Base-by-base conservation (phyloP, 2,888 invertebrate species). In the Trissolcus brochymenae region DNA sequence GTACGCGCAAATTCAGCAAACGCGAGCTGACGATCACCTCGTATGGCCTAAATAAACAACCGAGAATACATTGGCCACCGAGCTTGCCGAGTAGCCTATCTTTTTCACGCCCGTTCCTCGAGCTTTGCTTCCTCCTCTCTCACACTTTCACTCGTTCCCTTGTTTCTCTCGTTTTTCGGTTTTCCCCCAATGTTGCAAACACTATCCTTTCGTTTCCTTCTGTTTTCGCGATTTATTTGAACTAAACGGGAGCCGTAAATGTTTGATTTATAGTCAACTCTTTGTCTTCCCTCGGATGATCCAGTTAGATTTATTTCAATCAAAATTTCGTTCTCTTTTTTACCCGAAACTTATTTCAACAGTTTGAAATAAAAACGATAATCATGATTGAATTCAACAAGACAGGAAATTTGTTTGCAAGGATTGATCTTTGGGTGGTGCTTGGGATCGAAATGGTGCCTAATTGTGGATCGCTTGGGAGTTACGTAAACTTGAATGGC, bases 41-140 rank as follows among this genome's bases (percentile, higher is more conserved):
- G 85, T 82, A 82, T 88, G 88, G 87, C 89, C 89, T 88, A 88
- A 88, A 89, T 89, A 89, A 89, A 89, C 88, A 89, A 88, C 88
- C 88, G 86, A 88, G 89, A 89, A 89, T 89, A 89, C 88, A 89
- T 87, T 86, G 88, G 88, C 88, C 87, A 83, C 82, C 81, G 81
- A 82, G 84, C 83, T 82, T 70, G 80, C 49, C 6, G 79, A 72
- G 79, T 76, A 79, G 79, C 79, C 78, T 77, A 80, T 81, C 77
- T 59, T 74, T 57, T 25, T 54, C 55, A 62, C 71, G 17, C 41
- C 4, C 21, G 7, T 51, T 19, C 57, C 64, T 74, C 54, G 51
- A 1, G 35, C 6, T 41, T 68, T 55, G 67, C 66, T 56, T 73
- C 75, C 80, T 77, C 66, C 59, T 76, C 76, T 55, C 51, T 65